Conservation (phyloP, 2,113 vertebrate species). For the Notothenia rossii region DNA sequence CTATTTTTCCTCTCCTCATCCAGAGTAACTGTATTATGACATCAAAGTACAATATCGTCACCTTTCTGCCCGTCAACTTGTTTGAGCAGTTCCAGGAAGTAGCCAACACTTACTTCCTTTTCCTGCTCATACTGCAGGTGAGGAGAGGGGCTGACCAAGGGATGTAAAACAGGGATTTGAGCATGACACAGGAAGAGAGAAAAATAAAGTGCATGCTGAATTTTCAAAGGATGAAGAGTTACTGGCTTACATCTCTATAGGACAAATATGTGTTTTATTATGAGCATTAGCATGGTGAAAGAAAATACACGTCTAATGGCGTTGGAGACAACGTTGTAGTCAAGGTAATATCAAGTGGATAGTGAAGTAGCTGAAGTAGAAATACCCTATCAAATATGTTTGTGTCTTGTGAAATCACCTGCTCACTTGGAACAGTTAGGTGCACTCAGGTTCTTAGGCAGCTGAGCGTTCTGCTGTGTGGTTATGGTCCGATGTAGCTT, state of each 20-base stretch:
- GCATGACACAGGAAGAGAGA: background rate
- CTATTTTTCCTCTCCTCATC: background rate
- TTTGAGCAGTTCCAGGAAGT: slow-evolving; percentile 99
- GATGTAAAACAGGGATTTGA: background rate
- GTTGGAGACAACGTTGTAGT: no score
- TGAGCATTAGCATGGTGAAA: no score
- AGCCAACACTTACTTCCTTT: slow-evolving; percentile 97
- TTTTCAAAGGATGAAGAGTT: background rate
- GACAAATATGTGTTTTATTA: background rate
- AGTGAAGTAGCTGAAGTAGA: no score
- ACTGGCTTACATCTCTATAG: slow-evolving; percentile 20
- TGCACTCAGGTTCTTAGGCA: background rate
- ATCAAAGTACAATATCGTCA: slow-evolving; percentile 95
- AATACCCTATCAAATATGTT: no score
- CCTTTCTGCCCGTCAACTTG: slow-evolving; percentile 96
- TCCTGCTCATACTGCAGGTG: slow-evolving; percentile 97
- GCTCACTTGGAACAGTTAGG: background rate
- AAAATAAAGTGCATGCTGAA: background rate
- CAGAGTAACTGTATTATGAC: slow-evolving; percentile 98
- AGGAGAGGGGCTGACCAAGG: slow-evolving; percentile 20
- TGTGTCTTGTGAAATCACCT: background rate
- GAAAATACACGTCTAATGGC: no score
- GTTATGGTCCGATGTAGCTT: background rate
- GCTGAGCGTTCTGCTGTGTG: background rate
- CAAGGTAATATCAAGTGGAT: no score